phyloP scores from a whole-genome alignment of 2,113 vertebrate genomes.

The Phrynocephalus versicolor region DNA sequence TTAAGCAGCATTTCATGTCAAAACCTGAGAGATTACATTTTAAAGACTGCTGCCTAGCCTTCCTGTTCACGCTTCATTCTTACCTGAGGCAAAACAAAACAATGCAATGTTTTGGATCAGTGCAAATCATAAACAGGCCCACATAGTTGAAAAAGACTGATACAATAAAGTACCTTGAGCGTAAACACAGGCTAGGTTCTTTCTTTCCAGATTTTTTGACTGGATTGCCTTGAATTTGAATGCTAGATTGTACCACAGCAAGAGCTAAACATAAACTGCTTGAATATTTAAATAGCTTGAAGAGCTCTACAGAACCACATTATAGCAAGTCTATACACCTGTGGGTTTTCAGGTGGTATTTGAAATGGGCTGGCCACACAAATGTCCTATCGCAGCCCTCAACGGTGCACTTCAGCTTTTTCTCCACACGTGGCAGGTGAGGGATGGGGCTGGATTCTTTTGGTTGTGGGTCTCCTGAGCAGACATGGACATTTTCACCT shows the following conservation, averaged over 20 bases:
- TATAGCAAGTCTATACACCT: slow-evolving; percentile 73
- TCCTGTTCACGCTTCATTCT: not conserved
- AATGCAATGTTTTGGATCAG: not conserved
- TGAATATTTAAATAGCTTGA: not conserved
- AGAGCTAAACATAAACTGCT: not conserved
- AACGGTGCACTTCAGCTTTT: slow-evolving; percentile 91
- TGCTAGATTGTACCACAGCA: not conserved
- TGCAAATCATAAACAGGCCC: not conserved
- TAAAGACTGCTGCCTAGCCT: no score
- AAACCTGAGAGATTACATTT: not conserved
- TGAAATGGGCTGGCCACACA: slow-evolving; percentile 95
- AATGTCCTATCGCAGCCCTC: slow-evolving; percentile 94
- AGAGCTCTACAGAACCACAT: not conserved
- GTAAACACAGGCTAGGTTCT: not conserved
- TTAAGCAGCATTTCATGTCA: not conserved
- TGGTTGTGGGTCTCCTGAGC: slow-evolving; percentile 82
- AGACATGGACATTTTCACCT: slow-evolving; percentile 89
- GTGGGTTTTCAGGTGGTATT: slow-evolving; percentile 98
- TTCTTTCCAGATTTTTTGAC: not conserved
- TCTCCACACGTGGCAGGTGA: slow-evolving; percentile 80
- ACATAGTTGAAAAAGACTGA: not conserved
- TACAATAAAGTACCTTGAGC: not conserved
- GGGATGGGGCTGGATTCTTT: slow-evolving; percentile 78
- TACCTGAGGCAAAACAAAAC: not conserved
- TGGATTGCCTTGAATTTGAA: not conserved